Conservation (phyloP, 2,113 vertebrate species). For the Antechinus flavipes region DNA sequence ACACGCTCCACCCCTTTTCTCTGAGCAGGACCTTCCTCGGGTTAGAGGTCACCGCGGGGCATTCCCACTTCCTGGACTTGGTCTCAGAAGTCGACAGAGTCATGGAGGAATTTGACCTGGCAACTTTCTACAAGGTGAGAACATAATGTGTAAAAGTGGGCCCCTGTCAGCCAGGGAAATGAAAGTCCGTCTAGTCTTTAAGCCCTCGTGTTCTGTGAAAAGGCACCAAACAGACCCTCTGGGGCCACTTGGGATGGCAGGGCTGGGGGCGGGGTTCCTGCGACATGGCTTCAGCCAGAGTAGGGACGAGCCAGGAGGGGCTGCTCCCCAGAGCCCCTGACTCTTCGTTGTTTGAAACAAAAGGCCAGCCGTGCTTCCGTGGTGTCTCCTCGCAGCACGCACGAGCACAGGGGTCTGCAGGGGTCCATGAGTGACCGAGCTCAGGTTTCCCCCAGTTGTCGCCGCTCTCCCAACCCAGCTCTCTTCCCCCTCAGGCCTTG, state of each 20-base stretch:
- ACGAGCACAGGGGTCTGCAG: neutral
- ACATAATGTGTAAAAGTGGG: neutral
- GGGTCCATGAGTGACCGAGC: no score
- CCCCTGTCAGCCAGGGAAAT: neutral
- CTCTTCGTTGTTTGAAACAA: neutral
- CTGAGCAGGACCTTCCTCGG: conserved; percentile 93
- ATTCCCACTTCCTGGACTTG: conserved; percentile 88
- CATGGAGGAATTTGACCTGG: conserved; percentile 92
- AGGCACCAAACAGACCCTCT: neutral
- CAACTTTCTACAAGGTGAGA: conserved; percentile 93
- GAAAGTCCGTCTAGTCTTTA: conserved; percentile 1
- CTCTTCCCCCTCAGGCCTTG: no score
- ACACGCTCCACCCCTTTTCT: conserved; percentile 2
- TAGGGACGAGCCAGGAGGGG: neutral
- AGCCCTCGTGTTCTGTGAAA: neutral
- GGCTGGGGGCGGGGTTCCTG: neutral
- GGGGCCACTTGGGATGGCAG: neutral
- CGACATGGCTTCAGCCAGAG: neutral
- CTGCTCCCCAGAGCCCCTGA: neutral
- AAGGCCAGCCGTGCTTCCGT: neutral
- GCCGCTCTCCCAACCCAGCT: no score
- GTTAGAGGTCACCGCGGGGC: conserved; percentile 90
- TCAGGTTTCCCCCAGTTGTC: no score
- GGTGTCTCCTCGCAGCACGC: neutral
- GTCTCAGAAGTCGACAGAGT: conserved; percentile 89